Conservation (phyloP, 1,140 invertebrate genomes). For the Caerostris darwini region DNA sequence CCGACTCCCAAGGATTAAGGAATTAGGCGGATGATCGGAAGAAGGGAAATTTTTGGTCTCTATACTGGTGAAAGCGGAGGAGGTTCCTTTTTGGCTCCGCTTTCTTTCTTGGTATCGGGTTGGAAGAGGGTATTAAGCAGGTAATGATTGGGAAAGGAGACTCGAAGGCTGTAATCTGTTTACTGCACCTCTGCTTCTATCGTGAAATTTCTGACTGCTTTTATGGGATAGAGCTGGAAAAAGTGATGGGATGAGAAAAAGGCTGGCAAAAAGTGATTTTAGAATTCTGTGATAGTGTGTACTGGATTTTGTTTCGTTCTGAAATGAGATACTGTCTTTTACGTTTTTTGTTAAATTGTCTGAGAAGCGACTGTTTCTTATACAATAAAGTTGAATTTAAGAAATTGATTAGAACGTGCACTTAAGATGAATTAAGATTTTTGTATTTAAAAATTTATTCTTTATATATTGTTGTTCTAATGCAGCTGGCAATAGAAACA, state of each 20-base stretch:
- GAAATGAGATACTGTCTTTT: no score
- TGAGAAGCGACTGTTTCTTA: no score
- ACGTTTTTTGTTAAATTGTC: no score
- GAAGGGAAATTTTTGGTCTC: neutral
- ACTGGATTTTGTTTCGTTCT: no score
- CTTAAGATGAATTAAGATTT: no score
- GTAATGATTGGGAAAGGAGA: slow-evolving; percentile 22
- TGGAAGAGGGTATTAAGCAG: slow-evolving; percentile 1
- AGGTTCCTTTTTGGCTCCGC: neutral
- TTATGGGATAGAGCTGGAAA: neutral
- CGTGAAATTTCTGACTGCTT: neutral
- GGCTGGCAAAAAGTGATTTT: neutral
- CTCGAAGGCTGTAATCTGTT: slow-evolving; percentile 11
- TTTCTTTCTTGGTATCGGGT: neutral
- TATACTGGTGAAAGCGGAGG: neutral
- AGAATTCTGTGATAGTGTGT: neutral
- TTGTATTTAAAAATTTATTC: no score
- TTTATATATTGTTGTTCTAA: no score
- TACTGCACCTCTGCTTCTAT: slow-evolving; percentile 11
- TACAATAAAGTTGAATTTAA: no score
- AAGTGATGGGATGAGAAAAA: slow-evolving; percentile 8
- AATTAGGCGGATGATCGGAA: slow-evolving; percentile 40
- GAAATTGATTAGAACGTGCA: no score
- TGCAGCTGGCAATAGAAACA: no score
- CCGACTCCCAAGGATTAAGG: slow-evolving; percentile 39